Conservation (phyloP, 1,140 invertebrate species). For the Artemia franciscana region DNA sequence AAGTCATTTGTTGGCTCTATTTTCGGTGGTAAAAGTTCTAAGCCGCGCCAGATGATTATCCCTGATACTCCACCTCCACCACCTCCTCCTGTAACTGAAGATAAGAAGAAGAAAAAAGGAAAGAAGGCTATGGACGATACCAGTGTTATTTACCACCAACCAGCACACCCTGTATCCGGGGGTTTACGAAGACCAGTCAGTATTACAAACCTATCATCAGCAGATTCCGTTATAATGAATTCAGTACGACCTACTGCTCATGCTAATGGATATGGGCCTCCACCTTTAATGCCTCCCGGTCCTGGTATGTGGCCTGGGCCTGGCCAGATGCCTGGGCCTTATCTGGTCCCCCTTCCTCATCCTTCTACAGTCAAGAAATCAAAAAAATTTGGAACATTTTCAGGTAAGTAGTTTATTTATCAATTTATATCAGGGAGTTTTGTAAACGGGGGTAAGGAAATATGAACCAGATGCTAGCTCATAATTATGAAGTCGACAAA, state of each 20-base stretch:
- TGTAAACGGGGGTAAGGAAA: neutral
- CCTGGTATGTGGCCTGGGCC: constrained; percentile 11
- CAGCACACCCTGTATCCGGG: constrained; percentile 7
- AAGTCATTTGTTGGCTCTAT: constrained; percentile 33
- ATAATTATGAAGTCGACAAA: too few relatives aligned
- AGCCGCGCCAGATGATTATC: constrained; percentile 50
- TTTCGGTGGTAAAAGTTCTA: constrained; percentile 13
- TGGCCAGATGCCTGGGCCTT: constrained; percentile 9
- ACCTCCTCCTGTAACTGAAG: constrained; percentile 32
- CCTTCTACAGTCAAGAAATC: constrained; percentile 11
- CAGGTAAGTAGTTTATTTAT: neutral
- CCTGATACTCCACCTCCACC: constrained; percentile 54
- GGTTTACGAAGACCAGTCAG: constrained; percentile 7
- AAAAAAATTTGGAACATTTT: constrained; percentile 3
- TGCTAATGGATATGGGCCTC: constrained; percentile 13
- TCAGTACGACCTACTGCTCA: constrained; percentile 11
- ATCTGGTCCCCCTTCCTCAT: constrained; percentile 12
- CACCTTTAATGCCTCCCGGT: constrained; percentile 15
- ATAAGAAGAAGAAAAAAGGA: constrained; percentile 24
- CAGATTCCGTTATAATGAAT: neutral
- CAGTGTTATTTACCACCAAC: constrained; percentile 12
- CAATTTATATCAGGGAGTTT: neutral
- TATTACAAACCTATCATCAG: constrained; percentile 9
- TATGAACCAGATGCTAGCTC: too few relatives aligned
- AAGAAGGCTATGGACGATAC: constrained; percentile 23